Conservation (phyloP, 30 jellyfish, hydroid and myxozoan species). For the Cassiopea andromeda region DNA sequence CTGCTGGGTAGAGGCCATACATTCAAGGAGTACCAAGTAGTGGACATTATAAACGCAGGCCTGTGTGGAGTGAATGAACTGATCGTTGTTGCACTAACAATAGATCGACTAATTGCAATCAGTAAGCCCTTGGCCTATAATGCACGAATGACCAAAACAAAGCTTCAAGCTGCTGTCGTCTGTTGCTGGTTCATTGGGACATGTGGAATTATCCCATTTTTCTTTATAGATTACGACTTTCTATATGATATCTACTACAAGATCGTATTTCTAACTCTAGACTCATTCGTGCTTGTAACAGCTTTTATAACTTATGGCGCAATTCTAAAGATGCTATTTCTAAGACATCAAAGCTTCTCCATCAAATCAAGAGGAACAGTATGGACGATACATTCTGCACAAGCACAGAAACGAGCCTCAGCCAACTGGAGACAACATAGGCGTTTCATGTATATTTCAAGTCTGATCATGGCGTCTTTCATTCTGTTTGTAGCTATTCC, state of each 20-base stretch:
- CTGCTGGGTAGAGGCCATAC: slow-evolving; percentile 9
- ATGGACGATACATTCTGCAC: background rate
- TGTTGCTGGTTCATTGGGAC: slow-evolving; percentile 59
- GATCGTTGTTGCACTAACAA: slow-evolving; percentile 22
- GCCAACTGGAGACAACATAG: background rate
- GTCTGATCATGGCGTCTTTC: slow-evolving; percentile 54
- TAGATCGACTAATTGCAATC: slow-evolving; percentile 47
- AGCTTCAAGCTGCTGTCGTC: slow-evolving; percentile 8
- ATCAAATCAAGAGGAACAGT: background rate
- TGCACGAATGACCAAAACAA: slow-evolving; percentile 1
- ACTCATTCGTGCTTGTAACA: slow-evolving; percentile 19
- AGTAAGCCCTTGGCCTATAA: slow-evolving; percentile 13
- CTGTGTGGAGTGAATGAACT: slow-evolving; percentile 66
- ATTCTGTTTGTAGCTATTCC: slow-evolving; percentile 64
- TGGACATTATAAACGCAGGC: slow-evolving; percentile 60
- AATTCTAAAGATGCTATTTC: slow-evolving; percentile 8
- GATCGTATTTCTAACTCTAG: slow-evolving; percentile 39
- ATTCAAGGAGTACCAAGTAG: slow-evolving; percentile 20
- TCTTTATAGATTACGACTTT: slow-evolving; percentile 22
- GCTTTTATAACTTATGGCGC: slow-evolving; percentile 46
- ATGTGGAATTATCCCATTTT: slow-evolving; percentile 43
- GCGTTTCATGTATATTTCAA: slow-evolving; percentile 38
- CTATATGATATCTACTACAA: slow-evolving; percentile 54
- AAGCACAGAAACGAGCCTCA: background rate
- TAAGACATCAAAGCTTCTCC: background rate